These are phyloP conservation scores for Pogona vitticeps DNA, from an alignment of 2,113 vertebrate genomes.

Conservation along the genomic window DNA sequence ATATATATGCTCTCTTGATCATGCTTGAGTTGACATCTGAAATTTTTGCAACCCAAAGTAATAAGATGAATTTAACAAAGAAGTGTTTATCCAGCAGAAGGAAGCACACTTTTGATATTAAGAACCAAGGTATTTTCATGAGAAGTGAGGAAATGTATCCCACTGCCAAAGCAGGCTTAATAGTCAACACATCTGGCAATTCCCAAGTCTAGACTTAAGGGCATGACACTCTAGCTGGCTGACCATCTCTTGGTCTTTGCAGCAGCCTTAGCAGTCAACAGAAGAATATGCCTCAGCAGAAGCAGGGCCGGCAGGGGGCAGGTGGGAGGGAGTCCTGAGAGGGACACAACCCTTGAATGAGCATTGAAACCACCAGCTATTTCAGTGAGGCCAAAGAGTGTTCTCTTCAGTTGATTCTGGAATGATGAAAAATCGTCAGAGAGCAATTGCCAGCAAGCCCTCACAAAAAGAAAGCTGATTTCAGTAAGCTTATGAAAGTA, in stretches of 20 bases:
- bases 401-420: background rate
- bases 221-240: background rate
- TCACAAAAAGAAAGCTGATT: too few relatives aligned
- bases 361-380: background rate
- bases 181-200: background rate
- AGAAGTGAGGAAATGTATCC: constrained; percentile 3
- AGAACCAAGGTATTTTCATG: background rate
- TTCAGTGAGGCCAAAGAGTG: background rate
- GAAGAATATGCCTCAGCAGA: background rate
- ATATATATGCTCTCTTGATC: background rate
- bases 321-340: background rate
- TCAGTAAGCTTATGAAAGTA: too few relatives aligned
- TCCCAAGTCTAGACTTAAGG: background rate
- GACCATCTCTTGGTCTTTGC: background rate
- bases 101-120: constrained; percentile 12
- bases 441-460: background rate
- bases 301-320: too few relatives aligned
- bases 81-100: background rate
- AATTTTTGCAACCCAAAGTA: background rate
- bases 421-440: background rate
- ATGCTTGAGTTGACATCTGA: rapidly evolving
- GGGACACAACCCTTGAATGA: background rate
- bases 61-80: background rate
- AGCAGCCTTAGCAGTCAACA: background rate
- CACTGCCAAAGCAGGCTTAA: background rate